Base-by-base conservation (phyloP, 1,140 invertebrate species). In the Zaprionus nigranus region DNA sequence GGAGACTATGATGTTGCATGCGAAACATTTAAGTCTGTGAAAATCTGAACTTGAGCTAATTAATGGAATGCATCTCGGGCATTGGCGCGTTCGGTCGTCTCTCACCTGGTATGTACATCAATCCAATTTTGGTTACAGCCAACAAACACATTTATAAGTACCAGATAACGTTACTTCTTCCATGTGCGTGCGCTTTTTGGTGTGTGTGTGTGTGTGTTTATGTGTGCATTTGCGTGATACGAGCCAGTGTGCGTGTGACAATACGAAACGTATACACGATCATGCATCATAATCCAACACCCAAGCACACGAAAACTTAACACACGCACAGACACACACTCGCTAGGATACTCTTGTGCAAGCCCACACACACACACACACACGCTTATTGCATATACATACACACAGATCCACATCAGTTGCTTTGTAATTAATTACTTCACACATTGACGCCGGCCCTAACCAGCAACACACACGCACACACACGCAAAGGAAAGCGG, bases 381-480 rank as follows among this genome's bases (percentile, higher is more conserved):
- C 22, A 38, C 11, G 63, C 46, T 61, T 17, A 62, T 9, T 9
- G 28, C 36, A 34, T 38, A 60, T 56, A 73, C 71, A 64, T 60
- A 71, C 66, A 76, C 59, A 84, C 70, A 90, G 79, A 90, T 90
- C 70, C 79, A 90, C 85, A 90, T 90, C 85, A 90, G 81, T 85
- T 90, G 85, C 79, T 90, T 85, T 90, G 85, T 90, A 90, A 90
- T 90, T 90, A 90, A 90, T 90, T 90, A 90, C 85, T 90, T 90
- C 85, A 90, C 85, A 90, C 85, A 90, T 90, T 90, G 85, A 90
- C 85, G 85, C 85, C 85, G 81, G 65, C 71, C 75, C 51, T 68
- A 13, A 51, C 60, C n/a, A 46, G 40, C 40, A 46, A 68, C 40
- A 68, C 66, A 66, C 80, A 88, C 69, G 28, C 59, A 69, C 34